Evolutionary conservation across 2,888 invertebrate species (phyloP).

Genomic region (Heliconius sara): DNA sequence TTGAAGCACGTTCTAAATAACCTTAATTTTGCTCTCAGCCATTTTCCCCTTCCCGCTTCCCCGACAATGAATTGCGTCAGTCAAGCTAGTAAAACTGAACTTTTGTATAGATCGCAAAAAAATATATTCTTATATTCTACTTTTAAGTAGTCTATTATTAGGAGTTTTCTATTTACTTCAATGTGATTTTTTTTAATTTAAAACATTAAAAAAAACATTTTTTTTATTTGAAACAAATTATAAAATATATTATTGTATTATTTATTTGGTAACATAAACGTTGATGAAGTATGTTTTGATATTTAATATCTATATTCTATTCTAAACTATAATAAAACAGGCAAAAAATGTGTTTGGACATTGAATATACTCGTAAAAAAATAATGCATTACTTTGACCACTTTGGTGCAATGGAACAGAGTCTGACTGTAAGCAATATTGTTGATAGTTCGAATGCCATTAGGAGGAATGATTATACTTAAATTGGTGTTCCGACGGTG

Average conservation of each 20-base stretch:
- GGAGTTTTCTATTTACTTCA: background rate
- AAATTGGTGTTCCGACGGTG: background rate
- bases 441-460: background rate
- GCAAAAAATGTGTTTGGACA: no score
- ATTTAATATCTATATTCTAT: no score
- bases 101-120: slow-evolving; percentile 39
- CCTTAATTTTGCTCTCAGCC: slow-evolving; percentile 48
- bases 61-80: slow-evolving; percentile 49
- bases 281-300: no score
- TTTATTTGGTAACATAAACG: no score
- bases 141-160: background rate
- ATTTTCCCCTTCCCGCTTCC: slow-evolving; percentile 48
- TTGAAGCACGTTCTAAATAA: slow-evolving; percentile 50
- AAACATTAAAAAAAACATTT: no score
- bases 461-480: background rate
- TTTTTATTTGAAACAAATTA: no score
- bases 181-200: background rate
- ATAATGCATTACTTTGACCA: no score
- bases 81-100: slow-evolving; percentile 44
- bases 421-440: background rate
- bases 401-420: no score
- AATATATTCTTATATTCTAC: background rate
- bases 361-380: no score
- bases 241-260: no score
- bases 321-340: no score